phyloP scores from a whole-genome alignment of 2,113 vertebrate species.

The Larimichthys polyactis region DNA sequence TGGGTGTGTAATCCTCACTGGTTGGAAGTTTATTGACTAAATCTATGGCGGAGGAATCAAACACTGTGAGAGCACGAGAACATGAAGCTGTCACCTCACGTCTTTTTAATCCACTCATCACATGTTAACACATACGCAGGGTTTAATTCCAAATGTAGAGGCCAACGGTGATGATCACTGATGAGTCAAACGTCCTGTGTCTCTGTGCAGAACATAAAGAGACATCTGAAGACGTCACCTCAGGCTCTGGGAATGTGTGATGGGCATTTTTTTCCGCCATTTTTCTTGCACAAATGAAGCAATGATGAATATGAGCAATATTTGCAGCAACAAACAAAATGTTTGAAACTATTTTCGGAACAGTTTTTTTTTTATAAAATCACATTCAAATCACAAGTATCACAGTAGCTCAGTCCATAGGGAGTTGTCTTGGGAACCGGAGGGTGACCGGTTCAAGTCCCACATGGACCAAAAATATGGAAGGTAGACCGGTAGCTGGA shows the following conservation, averaged over 20 bases:
- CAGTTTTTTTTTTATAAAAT: too few relatives aligned
- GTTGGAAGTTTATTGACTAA: conserved; percentile 25
- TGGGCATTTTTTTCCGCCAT: too few relatives aligned
- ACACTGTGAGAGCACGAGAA: neutral
- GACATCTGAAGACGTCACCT: neutral
- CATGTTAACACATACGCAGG: neutral
- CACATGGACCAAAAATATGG: too few relatives aligned
- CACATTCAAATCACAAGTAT: too few relatives aligned
- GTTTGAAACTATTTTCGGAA: too few relatives aligned
- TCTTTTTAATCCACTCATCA: neutral
- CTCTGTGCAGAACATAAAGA: neutral
- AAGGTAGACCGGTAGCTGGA: too few relatives aligned
- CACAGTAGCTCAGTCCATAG: too few relatives aligned
- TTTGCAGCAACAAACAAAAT: too few relatives aligned
- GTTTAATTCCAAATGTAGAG: neutral
- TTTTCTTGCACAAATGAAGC: too few relatives aligned
- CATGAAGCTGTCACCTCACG: neutral
- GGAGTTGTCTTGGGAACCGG: too few relatives aligned
- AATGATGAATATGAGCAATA: too few relatives aligned
- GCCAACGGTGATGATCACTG: neutral
- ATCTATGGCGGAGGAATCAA: neutral
- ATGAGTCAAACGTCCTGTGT: neutral
- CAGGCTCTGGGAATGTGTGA: neutral
- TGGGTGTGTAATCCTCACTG: conserved; percentile 45
- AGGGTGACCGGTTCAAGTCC: too few relatives aligned